Base-by-base conservation (phyloP, 2,888 invertebrate genomes). In the Drosophila aldrichi region DNA sequence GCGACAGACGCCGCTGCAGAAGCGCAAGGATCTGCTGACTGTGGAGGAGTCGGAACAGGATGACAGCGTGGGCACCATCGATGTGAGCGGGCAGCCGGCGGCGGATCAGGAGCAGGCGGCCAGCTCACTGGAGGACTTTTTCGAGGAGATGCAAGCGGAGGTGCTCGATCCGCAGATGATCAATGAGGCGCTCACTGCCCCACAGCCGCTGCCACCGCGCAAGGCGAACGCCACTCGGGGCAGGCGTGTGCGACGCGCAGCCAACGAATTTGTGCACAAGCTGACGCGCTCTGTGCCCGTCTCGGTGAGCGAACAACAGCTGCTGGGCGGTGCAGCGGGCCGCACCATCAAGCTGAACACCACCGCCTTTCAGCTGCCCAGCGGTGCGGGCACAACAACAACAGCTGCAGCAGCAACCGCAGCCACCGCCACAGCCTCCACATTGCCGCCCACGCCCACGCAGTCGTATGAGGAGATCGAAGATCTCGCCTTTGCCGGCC, bases 401-500 rank as follows among this genome's bases (percentile, higher is more conserved):
- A 10, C 66, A 38, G 46, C 60, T 20, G 10, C 66, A 38, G 46
- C 60, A 18, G 57, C 55, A 12, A 60, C 67, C 10, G 48, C 43
- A 12, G 43, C 18, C 20, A 20, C 43, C 6, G 43, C 18, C 20
- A 20, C 44, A 8, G 25, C 32, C 20, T 29, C 59, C n/a, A 57
- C 60, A 7, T 8, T 65, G 18, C 34, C 52, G 14, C 8, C 48
- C 14, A 52, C 43, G 2, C 32, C 61, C 10, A 78, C 59, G 2
- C 63, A 79, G 38, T 60, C 90, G 1, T 92, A 91, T 63, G 86
- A 88, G 40, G 74, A 89, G 62, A 71, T 92, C 2, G 93, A 93
- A 70, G 80, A 92, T 79, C 72, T 92, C 1, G 92, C 93, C 3
- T 91, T 93, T 66, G 87, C 90, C 6, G 91, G 90, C 10, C 73